Conservation (phyloP, 92 coral and sea anemone species). For the Palythoa caribaeorum region DNA sequence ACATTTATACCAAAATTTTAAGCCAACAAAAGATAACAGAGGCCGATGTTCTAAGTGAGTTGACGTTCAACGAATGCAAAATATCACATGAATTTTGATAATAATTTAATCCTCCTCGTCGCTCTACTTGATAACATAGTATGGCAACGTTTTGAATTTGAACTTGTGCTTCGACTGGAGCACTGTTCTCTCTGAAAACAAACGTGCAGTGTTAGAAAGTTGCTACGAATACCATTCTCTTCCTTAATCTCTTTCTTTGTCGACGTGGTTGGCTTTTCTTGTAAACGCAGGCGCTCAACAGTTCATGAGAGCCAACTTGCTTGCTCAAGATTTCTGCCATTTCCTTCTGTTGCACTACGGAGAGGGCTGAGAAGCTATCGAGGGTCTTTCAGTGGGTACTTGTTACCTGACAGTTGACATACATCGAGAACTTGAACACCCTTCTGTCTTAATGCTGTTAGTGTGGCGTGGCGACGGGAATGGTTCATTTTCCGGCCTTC, state of each 20-base stretch:
- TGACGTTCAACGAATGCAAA: background rate
- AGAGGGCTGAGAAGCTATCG: background rate
- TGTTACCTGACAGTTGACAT: too few species aligned
- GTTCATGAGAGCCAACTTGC: slow-evolving; percentile 19
- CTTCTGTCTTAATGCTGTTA: background rate
- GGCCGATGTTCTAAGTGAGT: slow-evolving; percentile 10
- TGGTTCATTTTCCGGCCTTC: background rate
- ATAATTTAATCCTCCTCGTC: slow-evolving; percentile 18
- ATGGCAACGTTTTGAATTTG: slow-evolving; percentile 15
- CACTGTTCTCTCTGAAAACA: slow-evolving; percentile 9
- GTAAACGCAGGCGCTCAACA: background rate
- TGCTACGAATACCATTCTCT: slow-evolving; percentile 4
- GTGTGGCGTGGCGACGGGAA: background rate
- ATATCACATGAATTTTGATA: background rate
- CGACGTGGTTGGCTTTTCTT: background rate
- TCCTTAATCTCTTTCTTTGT: background rate
- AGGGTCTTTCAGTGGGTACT: background rate
- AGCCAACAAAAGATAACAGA: slow-evolving; percentile 8
- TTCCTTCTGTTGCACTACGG: background rate
- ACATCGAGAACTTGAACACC: too few species aligned
- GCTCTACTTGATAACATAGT: slow-evolving; percentile 5
- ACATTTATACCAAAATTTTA: background rate
- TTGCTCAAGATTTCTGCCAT: slow-evolving; percentile 2
- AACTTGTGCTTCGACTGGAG: slow-evolving; percentile 25
- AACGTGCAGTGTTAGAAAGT: slow-evolving; percentile 31